Evolutionary conservation across 30 jellyfish, hydroid and myxozoan genomes (phyloP).

Genomic region (Aurelia aurita complex sp. Pacific): DNA sequence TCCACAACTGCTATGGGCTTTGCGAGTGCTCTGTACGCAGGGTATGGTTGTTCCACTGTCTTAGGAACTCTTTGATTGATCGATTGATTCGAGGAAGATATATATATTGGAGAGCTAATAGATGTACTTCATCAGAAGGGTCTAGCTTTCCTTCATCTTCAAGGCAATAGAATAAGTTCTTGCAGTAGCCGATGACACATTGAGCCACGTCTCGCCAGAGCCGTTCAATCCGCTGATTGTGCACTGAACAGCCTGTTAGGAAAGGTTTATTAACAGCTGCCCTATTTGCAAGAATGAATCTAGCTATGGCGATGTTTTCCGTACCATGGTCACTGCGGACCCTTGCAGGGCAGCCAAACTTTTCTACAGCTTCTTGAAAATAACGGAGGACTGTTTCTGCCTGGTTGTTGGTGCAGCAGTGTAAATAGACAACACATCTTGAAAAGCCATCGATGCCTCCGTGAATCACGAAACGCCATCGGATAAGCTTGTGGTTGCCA

Average conservation of each 20-base stretch:
- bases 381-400: conserved; percentile 23
- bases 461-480: conserved; percentile 33
- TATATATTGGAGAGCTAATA: conserved; percentile 14
- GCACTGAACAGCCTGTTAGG: too few species aligned
- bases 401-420: conserved; percentile 21
- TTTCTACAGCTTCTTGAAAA: conserved; percentile 24
- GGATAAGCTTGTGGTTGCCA: conserved; percentile 40
- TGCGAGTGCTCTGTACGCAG: conserved; percentile 9
- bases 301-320: conserved; percentile 37
- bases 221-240: too few species aligned
- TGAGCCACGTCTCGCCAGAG: not conserved
- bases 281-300: conserved; percentile 27
- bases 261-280: not conserved
- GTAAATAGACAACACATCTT: conserved; percentile 6
- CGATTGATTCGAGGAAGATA: too few species aligned
- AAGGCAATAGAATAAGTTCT: conserved; percentile 13
- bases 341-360: conserved; percentile 35
- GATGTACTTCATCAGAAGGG: conserved; percentile 24
- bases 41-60: too few species aligned
- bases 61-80: too few species aligned
- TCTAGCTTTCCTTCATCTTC: conserved; percentile 32
- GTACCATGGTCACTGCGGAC: conserved; percentile 37
- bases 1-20: conserved; percentile 29
- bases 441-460: not conserved
- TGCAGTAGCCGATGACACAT: conserved; percentile 1